These are phyloP conservation scores for Apeltes quadracus DNA, from an alignment of 2,113 vertebrate genomes.

Conservation along the genomic window DNA sequence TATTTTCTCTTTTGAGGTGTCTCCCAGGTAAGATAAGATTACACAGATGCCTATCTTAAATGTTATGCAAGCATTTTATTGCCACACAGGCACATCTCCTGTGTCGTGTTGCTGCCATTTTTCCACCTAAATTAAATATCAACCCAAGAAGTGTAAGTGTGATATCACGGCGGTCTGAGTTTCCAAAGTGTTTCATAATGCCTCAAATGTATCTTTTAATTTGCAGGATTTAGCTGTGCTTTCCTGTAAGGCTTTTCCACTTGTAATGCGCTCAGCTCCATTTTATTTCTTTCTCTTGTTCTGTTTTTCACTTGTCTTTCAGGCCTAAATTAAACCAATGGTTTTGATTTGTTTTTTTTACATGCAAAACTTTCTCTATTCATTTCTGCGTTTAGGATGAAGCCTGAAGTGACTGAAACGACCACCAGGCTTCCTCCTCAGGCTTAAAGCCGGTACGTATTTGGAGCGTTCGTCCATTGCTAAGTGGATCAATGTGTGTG, in stretches of 20 bases:
- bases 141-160: neutral
- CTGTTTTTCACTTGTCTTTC: neutral
- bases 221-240: neutral
- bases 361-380: neutral
- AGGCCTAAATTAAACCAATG: neutral
- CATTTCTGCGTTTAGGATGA: neutral
- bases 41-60: neutral
- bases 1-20: neutral
- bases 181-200: neutral
- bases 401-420: neutral
- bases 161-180: neutral
- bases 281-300: neutral
- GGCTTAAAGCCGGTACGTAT: slow-evolving; percentile 19
- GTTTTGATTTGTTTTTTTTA: neutral
- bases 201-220: neutral
- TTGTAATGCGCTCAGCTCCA: neutral
- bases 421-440: neutral
- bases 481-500: slow-evolving; percentile 34
- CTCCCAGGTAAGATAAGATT: neutral
- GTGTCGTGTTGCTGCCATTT: neutral
- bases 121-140: neutral
- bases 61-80: neutral
- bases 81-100: neutral
- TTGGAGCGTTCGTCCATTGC: slow-evolving; percentile 9
- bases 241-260: neutral